Evolutionary conservation across 30 jellyfish, hydroid and myxozoan species (phyloP), one percentile per base, ranked within the genome.

Genomic region (Aurelia coerulea): DNA sequence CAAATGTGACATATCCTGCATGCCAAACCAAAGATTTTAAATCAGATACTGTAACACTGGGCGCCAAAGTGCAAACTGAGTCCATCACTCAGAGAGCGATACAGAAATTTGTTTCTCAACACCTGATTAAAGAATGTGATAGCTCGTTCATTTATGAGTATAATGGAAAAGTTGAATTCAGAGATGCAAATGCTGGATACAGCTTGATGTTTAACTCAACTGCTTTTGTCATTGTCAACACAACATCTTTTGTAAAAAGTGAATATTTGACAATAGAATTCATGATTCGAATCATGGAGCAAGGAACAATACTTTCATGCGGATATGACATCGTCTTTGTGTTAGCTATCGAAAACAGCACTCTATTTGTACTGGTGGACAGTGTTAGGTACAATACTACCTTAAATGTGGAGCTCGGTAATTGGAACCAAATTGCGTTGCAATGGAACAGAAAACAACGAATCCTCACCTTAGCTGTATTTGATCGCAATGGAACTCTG

Each of bases 401-500:
- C n/a, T 65, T 85, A 1, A 54, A 18, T 23, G 31, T 85, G 18
- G 77, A 85, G 31, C 66, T 37, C 3, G 53, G 31, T 15, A 32
- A n/a, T 2, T 85, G 94, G 94, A 64, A 62, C 76, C 88, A 85
- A 23, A 62, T 85, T 10, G 69, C 50, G 23, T 13, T 85, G 1
- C 94, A 85, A 34, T 85, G 94, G 94, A 65, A 74, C 58, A 74
- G 88, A 52, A 39, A 63, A 6, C 75, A 46, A 16, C 76, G 83
- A 4, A 5, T 50, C 18, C 86, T 85, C 0, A 42, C 32, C 32
- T 33, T 85, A 10, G 77, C 84, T 15, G 94, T 85, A 4, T 46
- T 85, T 29, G 39, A 85, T 69, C 54, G 17, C 16, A 67, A 85
- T 50, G 88, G 94, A 23, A 73, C 88, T 2, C 19, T 85, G 51